Conservation (phyloP, 2,113 vertebrate genomes). For the Xyliphius kryptos region DNA sequence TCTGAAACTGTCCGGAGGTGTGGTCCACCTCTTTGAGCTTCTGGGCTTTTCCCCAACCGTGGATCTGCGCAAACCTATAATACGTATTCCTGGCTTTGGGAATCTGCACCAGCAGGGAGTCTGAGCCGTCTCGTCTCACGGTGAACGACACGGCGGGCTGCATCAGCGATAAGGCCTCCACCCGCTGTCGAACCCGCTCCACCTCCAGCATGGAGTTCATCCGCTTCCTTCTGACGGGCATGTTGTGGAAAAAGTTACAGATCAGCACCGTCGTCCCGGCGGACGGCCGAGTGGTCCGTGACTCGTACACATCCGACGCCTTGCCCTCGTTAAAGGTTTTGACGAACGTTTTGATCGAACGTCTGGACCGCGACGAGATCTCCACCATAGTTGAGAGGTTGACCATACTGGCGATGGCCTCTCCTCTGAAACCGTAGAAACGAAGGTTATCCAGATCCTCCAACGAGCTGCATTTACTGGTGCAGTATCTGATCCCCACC, state of each 20-base stretch:
- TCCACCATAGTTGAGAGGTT: slow-evolving; percentile 77
- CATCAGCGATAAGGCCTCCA: slow-evolving; percentile 84
- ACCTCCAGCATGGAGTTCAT: slow-evolving; percentile 77
- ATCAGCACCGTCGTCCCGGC: slow-evolving; percentile 79
- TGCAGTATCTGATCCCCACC: slow-evolving; percentile 78
- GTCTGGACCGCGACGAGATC: slow-evolving; percentile 74
- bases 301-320: slow-evolving; percentile 66
- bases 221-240: slow-evolving; percentile 84
- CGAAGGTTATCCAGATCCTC: slow-evolving; percentile 76
- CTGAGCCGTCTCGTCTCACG: slow-evolving; percentile 78
- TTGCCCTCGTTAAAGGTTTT: slow-evolving; percentile 81
- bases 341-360: slow-evolving; percentile 72
- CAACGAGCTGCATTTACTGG: slow-evolving; percentile 80
- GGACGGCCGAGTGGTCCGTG: slow-evolving; percentile 72
- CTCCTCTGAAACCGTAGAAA: slow-evolving; percentile 87
- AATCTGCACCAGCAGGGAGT: slow-evolving; percentile 81
- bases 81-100: slow-evolving; percentile 75
- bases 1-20: slow-evolving; percentile 67
- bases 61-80: slow-evolving; percentile 89
- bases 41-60: slow-evolving; percentile 72
- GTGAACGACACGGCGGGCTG: slow-evolving; percentile 86
- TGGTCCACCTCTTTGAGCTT: slow-evolving; percentile 76
- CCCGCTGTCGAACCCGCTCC: slow-evolving; percentile 78
- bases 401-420: slow-evolving; percentile 84
- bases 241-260: slow-evolving; percentile 81